A percentile compares a stretch with the other conserved stretches of the same genome.
Evolutionary conservation across 2,888 invertebrate genomes (phyloP).

Genomic region (Acleris laterana): DNA sequence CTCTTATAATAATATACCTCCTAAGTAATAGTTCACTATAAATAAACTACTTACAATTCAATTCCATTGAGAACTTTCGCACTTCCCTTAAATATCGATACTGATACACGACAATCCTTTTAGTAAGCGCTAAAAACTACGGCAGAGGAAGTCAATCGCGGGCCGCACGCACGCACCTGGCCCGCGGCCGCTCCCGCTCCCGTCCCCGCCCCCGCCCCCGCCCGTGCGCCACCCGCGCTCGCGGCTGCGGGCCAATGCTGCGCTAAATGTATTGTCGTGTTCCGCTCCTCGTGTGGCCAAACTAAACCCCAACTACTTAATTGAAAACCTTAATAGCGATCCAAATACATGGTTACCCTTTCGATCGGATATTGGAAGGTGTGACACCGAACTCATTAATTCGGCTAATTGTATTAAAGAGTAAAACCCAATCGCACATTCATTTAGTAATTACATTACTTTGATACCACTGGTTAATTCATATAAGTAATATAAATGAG

Average conservation of each 20-base stretch:
- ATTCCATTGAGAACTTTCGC: slow-evolving; percentile 48
- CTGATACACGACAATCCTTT: slow-evolving; percentile 80
- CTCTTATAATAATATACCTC: background rate
- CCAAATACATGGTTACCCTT: slow-evolving; percentile 78
- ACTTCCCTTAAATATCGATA: slow-evolving; percentile 65
- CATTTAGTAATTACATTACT: slow-evolving; percentile 13
- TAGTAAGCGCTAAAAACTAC: slow-evolving; percentile 76
- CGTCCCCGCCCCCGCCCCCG: slow-evolving; percentile 53
- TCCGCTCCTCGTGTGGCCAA: slow-evolving; percentile 70
- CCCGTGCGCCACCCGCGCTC: slow-evolving; percentile 45
- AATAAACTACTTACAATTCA: slow-evolving; percentile 31
- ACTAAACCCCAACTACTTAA: slow-evolving; percentile 79
- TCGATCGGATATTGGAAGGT: slow-evolving; percentile 67
- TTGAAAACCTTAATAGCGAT: slow-evolving; percentile 79
- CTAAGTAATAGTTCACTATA: slow-evolving; percentile 14
- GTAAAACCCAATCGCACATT: slow-evolving; percentile 19
- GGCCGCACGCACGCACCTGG: slow-evolving; percentile 48
- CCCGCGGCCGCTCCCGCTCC: slow-evolving; percentile 44
- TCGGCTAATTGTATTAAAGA: slow-evolving; percentile 43
- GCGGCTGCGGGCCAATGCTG: slow-evolving; percentile 34
- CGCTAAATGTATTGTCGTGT: slow-evolving; percentile 82
- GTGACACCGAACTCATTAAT: slow-evolving; percentile 61
- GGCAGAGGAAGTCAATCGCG: slow-evolving; percentile 69
- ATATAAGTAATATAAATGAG: slow-evolving; percentile 11
- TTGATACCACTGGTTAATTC: no score